Conservation (phyloP, 2,888 invertebrate genomes). For the Alsophila aescularia region DNA sequence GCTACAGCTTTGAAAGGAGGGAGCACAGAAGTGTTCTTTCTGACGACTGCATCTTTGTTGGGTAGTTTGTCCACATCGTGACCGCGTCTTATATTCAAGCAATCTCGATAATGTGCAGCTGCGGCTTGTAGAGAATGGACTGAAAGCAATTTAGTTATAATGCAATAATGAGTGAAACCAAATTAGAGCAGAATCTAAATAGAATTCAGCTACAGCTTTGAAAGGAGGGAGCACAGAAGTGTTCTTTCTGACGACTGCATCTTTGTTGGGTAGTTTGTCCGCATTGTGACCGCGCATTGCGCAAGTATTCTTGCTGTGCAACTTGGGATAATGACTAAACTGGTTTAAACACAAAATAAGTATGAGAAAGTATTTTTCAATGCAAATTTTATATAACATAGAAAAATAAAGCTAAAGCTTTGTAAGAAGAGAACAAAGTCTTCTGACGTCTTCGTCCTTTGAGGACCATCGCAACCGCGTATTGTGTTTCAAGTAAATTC, state of each 20-base stretch:
- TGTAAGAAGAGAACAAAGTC: slow-evolving; percentile 30
- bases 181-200: too few relatives aligned
- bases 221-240: too few relatives aligned
- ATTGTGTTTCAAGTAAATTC: slow-evolving; percentile 60
- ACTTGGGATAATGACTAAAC: too few relatives aligned
- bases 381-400: too few relatives aligned
- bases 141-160: slow-evolving; percentile 2
- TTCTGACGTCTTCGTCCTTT: slow-evolving; percentile 45
- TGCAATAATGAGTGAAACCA: too few relatives aligned
- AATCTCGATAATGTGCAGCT: slow-evolving; percentile 41
- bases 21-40: slow-evolving; percentile 35
- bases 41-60: slow-evolving; percentile 48
- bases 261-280: too few relatives aligned
- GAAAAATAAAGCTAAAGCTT: too few relatives aligned
- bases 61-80: slow-evolving; percentile 51
- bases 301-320: too few relatives aligned
- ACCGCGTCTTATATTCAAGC: slow-evolving; percentile 61
- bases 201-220: neutral
- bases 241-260: too few relatives aligned
- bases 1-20: slow-evolving; percentile 10
- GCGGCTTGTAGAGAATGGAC: slow-evolving; percentile 19
- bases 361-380: too few relatives aligned
- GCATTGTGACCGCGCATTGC: too few relatives aligned
- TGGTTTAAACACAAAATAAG: too few relatives aligned
- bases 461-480: slow-evolving; percentile 50